Evolutionary conservation across 2,888 invertebrate species (phyloP), one percentile per base, ranked within the genome.

Genomic region (Drosophila subquinaria): DNA sequence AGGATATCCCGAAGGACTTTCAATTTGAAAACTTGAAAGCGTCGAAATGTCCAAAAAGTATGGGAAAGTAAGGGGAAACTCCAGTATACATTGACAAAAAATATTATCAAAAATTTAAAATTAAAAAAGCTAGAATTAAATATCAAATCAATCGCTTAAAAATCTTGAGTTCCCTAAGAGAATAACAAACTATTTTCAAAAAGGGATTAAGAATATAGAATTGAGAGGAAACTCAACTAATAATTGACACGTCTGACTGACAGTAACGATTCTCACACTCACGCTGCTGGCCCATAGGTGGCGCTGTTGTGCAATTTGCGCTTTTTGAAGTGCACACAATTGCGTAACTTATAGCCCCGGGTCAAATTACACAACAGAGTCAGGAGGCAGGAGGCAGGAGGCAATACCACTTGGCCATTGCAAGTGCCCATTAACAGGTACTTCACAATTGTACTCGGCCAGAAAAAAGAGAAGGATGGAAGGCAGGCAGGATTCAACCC

Each of bases 311-410:
- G 91, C 83, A 87, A 91, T 90, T 90, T 87, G 78, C 79, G 89
- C 80, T 87, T 84, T 83, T 89, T 78, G 77, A 84, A 82, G 88
- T 79, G 86, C 82, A 78, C 81, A 80, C 83, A 77, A 80, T 79
- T 83, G 81, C 82, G 91, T 90, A 92, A 92, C 90, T 81, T 90
- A 91, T 90, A 92, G 91, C 91, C 92, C 78, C 90, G 90, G 92
- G 92, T 92, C 91, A 90, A 88, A 91, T 92, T 92, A 91, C 91
- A 90, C 62, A 73, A 91, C 91, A 90, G 62, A 73, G 62, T 68
- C 77, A 69, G 56, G 47, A 30, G 23, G 33, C 20, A 40, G 17
- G 33, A 40, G 13, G 27, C 53, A 63, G 48, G 50, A 30, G 30
- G 30, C 30, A 30, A 30, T 30, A 30, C 30, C 89, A 87, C 88